Base-by-base conservation (phyloP, 2,888 invertebrate genomes). In the Xestia c-nigrum region DNA sequence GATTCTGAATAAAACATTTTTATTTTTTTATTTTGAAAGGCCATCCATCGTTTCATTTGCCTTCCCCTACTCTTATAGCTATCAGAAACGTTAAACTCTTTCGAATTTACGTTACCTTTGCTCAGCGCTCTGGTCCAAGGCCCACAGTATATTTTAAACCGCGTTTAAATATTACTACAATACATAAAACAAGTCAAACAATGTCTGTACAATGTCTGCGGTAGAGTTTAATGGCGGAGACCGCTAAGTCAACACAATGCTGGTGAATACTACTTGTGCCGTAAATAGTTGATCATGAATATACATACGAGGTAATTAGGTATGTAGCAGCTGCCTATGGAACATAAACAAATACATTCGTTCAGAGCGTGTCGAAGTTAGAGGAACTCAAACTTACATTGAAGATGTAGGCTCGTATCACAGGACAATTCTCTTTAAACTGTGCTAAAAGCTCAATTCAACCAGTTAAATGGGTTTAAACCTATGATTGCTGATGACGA, bases 161-260 rank as follows among this genome's bases (percentile, higher is more conserved):
- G n/a, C 52, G 21, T 81, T 63, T 46, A 65, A 70, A 65, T 52
- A 59, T 52, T 3, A 57, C 55, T 65, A 65, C 64, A 63, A 57
- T 57, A 57, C 55, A 63, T 77, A 63, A 63, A 55, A 43, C 52
- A 61, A 65, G 64, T 68, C 47, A n/a, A 83, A 55, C 69, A 61
- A 50, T 59, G 72, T 84, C 85, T 81, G 81, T 21, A 46, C 61
- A 80, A 66, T 63, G 81, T 81, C 81, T 73, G 61, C 52, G 47
- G 24, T 16, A 55, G 38, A 38, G 64, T 65, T 81, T 74, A 52
- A 85, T 66, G 82, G 43, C 21, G n/a, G 65, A 66, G 61, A 67
- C 82, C 75, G 67, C 57, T 72, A 52, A 73, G 24, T 64, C 70
- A 81, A 76, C 72, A 85, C 85, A 81, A 72, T 72, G 65, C 47